Base-by-base conservation (phyloP, 2,113 vertebrate species). In the Cinclus cinclus region DNA sequence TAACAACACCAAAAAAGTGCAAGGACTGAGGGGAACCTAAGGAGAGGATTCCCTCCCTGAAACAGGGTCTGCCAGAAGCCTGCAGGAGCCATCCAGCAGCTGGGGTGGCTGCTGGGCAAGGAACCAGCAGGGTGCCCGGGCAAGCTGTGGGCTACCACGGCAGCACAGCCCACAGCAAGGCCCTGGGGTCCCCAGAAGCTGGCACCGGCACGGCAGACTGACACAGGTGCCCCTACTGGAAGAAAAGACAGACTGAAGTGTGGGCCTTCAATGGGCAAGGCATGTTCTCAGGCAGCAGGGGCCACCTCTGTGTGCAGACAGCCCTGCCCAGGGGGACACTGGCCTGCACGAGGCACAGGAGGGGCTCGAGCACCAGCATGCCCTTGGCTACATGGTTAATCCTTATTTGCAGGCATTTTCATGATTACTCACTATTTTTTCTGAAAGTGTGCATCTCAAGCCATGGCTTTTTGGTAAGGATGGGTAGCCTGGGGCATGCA, bases 401-500 rank as follows among this genome's bases (percentile, higher is more conserved):
- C 27, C 23, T 21, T 62, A 3, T 62, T 83, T 71, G 24, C 31
- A 52, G 56, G 35, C 75, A 53, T 53, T 53, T 52, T 37, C 37
- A 3, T 11, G 24, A 28, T 24, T 28, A 25, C 46, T 46, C 68
- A 17, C 20, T 42, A 2, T 9, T 53, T 37, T 64, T 70, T 30
- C 59, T 56, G 23, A n/a, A 56, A n/a, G 64, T 2, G 7, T 23
- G n/a, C 28, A 39, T 23, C 58, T 83, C 30, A 20, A 20, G 6
- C 30, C 55, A 27, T 2, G 0, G 4, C n/a, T 74, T 69, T 24
- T 15, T 25, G 28, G 27, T 5, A 37, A 41, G 30, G 10, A 28
- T 0, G 6, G n/a, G 33, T 23, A 33, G 44, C 41, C 31, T 0
- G 0, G 56, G 4, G 9, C 62, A 83, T 1, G 0, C 0, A 3